Base-by-base conservation (phyloP, 2,797 vertebrate genomes). In the Poecile montanus region DNA sequence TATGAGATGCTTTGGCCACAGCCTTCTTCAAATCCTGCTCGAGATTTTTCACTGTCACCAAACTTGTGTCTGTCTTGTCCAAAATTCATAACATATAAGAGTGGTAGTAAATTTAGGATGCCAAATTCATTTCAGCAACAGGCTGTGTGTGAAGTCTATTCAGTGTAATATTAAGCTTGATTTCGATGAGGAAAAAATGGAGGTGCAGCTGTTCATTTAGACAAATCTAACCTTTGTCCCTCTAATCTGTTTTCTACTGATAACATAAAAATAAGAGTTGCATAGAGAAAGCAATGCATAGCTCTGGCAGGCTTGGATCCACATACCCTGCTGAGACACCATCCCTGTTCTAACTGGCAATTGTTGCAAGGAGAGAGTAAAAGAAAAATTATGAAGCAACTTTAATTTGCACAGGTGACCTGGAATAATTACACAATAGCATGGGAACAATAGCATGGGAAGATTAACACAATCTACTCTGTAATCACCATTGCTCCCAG, bases 401-500 rank as follows among this genome's bases (percentile, higher is more conserved):
- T 94, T 85, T 81, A 61, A 95, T 97, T 95, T 96, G 92, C 71
- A 83, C 82, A 87, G 86, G 95, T 97, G 92, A 92, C 63, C 51
- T 57, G 53, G 92, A 85, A 92, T 94, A 97, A 95, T 91, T 91
- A 76, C 84, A 80, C 66, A 83, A 75, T 40, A 40, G 38, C 38
- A 40, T 40, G 38, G 38, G 38, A 94, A 97, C 88, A 97, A 93
- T 95, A 93, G 94, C 67, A 91, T 68, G 56, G 72, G 85, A 95
- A 38, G 79, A 91, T 95, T 92, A 90, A 94, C 66, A 57, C 92
- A 95, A 90, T 48, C 93, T 87, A 86, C 70, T 93, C 90, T 94
- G 58, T 95, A 96, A 97, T 96, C 96, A 93, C 66, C 58, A 50
- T 18, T 86, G 88, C 84, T 96, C 95, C 88, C 87, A 91, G 50